phyloP scores from a whole-genome alignment of 2,113 vertebrate species.

The Tenrec ecaudatus region DNA sequence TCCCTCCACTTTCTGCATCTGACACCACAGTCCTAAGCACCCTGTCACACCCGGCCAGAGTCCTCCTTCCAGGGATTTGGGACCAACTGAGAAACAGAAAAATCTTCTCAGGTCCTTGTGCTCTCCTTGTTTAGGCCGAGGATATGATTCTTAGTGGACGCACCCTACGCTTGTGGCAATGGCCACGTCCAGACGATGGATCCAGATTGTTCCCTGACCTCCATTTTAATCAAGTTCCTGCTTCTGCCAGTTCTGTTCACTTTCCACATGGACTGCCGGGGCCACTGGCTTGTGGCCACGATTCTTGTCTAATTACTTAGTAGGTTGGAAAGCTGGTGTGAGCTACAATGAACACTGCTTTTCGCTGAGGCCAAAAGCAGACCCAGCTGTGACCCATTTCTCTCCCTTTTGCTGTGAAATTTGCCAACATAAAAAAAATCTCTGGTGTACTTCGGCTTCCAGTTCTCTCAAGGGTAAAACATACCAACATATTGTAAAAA shows the following conservation, averaged over 20 bases:
- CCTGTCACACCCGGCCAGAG: background rate
- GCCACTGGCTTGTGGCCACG: background rate
- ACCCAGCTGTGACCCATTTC: background rate
- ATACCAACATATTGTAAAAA: constrained; percentile 39
- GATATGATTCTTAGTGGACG: background rate
- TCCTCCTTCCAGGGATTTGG: background rate
- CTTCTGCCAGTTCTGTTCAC: background rate
- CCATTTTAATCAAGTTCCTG: background rate
- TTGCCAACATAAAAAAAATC: background rate
- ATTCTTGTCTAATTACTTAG: background rate
- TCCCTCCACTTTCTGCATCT: background rate
- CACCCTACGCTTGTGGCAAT: background rate
- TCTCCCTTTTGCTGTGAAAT: background rate
- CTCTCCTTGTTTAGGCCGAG: background rate
- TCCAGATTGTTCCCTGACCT: background rate
- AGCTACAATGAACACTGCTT: background rate
- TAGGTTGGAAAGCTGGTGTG: background rate
- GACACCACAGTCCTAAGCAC: background rate
- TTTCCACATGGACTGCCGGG: background rate
- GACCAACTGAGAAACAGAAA: background rate
- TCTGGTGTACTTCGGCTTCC: background rate
- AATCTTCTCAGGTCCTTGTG: constrained; percentile 3
- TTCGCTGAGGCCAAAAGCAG: background rate
- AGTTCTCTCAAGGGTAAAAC: background rate
- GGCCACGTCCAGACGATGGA: background rate